Evolutionary conservation across 1,140 invertebrate genomes (phyloP).

Genomic region (Lasioglossum albipes): DNA sequence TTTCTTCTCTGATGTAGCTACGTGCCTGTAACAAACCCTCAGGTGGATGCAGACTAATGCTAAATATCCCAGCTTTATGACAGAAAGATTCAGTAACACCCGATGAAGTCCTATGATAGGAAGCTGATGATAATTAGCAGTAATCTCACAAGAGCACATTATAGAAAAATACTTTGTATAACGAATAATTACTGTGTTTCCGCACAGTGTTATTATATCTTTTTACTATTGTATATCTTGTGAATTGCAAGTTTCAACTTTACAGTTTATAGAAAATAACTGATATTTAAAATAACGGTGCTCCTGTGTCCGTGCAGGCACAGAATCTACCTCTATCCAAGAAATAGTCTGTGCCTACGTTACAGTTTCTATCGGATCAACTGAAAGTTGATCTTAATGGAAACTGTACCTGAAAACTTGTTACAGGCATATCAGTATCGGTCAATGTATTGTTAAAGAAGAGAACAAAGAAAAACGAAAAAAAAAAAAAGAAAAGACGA

Average conservation of each 20-base stretch:
- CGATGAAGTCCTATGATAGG: constrained; percentile 56
- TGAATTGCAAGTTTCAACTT: neutral
- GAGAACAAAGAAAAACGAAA: neutral
- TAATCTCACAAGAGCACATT: constrained; percentile 75
- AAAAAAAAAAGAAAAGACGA: too few species aligned
- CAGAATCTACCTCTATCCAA: constrained; percentile 81
- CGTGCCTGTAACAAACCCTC: constrained; percentile 87
- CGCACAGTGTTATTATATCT: neutral
- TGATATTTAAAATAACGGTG: constrained; percentile 67
- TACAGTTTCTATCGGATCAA: constrained; percentile 74
- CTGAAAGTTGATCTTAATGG: constrained; percentile 57
- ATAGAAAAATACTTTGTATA: constrained; percentile 40
- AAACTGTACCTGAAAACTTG: constrained; percentile 84
- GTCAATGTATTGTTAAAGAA: constrained; percentile 33
- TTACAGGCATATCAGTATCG: constrained; percentile 77
- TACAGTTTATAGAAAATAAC: neutral
- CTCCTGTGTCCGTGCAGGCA: constrained; percentile 80
- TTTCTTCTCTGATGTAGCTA: constrained; percentile 76
- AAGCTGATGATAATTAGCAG: constrained; percentile 76
- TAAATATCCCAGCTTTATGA: constrained; percentile 75
- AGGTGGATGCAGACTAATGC: constrained; percentile 81
- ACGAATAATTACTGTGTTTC: neutral
- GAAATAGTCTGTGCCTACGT: constrained; percentile 83
- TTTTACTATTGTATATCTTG: neutral
- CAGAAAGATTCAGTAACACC: constrained; percentile 50